These are phyloP conservation scores for Pogonus chalceus DNA, from an alignment of 1,140 invertebrate genomes.

Conservation along the genomic window DNA sequence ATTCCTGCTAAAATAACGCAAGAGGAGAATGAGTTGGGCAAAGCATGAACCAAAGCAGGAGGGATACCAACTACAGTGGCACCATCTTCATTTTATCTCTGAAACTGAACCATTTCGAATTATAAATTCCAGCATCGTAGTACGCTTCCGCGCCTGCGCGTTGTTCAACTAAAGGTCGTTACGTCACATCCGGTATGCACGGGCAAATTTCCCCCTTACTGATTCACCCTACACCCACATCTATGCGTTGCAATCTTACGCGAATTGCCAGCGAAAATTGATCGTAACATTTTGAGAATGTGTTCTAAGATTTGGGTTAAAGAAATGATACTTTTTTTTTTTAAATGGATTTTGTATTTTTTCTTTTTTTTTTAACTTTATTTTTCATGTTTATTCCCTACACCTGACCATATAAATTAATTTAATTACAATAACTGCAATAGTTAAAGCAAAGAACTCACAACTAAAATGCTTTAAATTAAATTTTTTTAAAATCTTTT, in stretches of 20 bases:
- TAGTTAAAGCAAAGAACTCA: no score
- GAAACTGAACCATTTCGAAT: not conserved
- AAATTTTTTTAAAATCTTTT: no score
- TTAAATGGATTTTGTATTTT: no score
- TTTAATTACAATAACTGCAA: no score
- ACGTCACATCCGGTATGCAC: constrained; percentile 5
- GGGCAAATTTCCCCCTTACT: not conserved
- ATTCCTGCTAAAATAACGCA: no score
- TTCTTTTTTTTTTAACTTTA: no score
- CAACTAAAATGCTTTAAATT: no score
- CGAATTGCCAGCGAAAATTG: not conserved
- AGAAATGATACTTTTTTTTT: not conserved
- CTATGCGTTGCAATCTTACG: not conserved
- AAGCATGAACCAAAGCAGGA: no score
- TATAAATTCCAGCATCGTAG: not conserved
- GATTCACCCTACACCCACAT: not conserved
- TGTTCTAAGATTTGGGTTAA: not conserved
- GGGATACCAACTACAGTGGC: constrained; percentile 1
- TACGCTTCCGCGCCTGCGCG: not conserved
- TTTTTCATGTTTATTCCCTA: no score
- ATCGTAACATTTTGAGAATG: constrained; percentile 5
- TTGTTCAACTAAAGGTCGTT: not conserved
- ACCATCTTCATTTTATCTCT: constrained; percentile 1
- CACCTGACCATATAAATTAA: no score
- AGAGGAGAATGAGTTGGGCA: no score